Base-by-base conservation (phyloP, 2,888 invertebrate genomes). In the Agriotes lineatus region DNA sequence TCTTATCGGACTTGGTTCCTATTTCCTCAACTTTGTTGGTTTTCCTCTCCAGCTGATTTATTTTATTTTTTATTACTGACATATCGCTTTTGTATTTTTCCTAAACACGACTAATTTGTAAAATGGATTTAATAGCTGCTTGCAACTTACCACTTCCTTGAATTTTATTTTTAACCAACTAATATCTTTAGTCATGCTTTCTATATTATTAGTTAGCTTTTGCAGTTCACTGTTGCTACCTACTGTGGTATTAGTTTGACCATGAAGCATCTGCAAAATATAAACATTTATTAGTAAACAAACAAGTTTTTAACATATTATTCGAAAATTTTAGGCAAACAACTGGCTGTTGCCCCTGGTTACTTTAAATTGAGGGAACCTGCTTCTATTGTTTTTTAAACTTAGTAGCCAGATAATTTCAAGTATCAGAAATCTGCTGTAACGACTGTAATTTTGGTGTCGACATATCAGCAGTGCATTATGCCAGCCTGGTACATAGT, bases 161-260 rank as follows among this genome's bases (percentile, higher is more conserved):
- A 86, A 74, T 78, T 85, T 82, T 37, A 81, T 80, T 69, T 86
- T 85, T 59, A 86, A 79, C 68, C 80, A 81, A 66, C 81, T 80
- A 5, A 85, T 82, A 50, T 86, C 83, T 10, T 81, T 78, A 58
- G 85, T 83, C n/a, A 86, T 82, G 30, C 79, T 79, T 69, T 82
- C 82, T 1, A 87, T 80, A 79, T 85, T 84, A 42, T 79, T 82
- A 57, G 84, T 83, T 19, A 86, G 78, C 54, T 82, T 82, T 62
- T 78, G 79, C 22, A 86, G 75, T 71, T 85, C 85, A 69, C 82
- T 78, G 61, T 85, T 75, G 5, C 76, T 73, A 5, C 77, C 72
- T 54, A 73, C 73, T 22, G 78, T 76, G 52, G 74, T 35, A 25
- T 39, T 42, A 9, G 6, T 0, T 4, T 33, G 16, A 48, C 12